A percentile compares a stretch with the other conserved stretches of the same genome.
phyloP scores from a whole-genome alignment of 1,140 invertebrate genomes.

The Lethrus apterus region DNA sequence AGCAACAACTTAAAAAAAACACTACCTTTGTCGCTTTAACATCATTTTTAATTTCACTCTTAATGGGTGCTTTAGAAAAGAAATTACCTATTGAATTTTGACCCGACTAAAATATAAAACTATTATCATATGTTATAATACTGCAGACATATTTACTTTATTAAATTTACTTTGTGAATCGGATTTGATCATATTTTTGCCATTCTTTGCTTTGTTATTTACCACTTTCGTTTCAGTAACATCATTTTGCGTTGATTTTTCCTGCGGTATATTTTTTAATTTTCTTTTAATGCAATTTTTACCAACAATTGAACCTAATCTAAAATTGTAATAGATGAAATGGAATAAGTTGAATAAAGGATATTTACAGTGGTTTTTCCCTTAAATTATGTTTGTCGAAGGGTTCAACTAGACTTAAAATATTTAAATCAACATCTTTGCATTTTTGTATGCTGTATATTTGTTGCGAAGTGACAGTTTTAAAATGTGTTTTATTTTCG shows the following conservation, averaged over 20 bases:
- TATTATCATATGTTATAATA: neutral
- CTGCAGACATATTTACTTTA: no score
- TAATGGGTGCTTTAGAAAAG: neutral
- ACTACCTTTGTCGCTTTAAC: neutral
- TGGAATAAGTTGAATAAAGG: neutral
- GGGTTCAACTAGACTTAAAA: neutral
- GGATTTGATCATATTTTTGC: no score
- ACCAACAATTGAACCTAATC: slow-evolving; percentile 2
- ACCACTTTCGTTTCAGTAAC: neutral
- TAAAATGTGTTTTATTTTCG: neutral
- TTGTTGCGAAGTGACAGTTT: neutral
- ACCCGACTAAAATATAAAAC: neutral
- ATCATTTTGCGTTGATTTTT: neutral
- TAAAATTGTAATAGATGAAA: neutral
- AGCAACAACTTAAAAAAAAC: neutral
- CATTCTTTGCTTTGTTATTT: neutral
- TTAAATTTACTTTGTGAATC: neutral
- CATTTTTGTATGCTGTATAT: slow-evolving; percentile 3
- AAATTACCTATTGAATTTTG: slow-evolving; percentile 3
- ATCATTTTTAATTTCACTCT: neutral
- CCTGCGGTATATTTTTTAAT: neutral
- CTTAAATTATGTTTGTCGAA: neutral
- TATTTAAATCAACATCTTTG: slow-evolving; percentile 1
- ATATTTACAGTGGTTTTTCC: slow-evolving; percentile 4
- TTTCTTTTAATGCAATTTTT: slow-evolving; percentile 3